These are phyloP conservation scores for Mastomys natalensis DNA, from an alignment of 2,113 vertebrate genomes.

Conservation along the genomic window DNA sequence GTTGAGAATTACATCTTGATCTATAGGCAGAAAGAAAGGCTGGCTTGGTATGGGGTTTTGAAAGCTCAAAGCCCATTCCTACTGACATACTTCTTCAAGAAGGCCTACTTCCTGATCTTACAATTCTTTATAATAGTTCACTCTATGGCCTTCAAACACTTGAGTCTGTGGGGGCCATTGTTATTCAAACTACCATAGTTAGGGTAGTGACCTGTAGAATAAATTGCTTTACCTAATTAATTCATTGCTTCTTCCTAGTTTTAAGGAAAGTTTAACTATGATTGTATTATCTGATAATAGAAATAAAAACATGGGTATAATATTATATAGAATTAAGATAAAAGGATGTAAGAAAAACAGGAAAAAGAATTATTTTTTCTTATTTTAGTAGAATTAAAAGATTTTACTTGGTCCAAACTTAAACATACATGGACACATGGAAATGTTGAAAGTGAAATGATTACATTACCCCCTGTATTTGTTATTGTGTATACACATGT, in stretches of 20 bases:
- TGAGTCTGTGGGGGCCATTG: too few relatives aligned
- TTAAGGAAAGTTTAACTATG: conserved; percentile 27
- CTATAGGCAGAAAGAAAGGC: background rate
- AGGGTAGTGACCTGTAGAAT: background rate
- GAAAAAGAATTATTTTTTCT: background rate
- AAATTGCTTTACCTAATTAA: background rate
- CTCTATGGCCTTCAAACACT: background rate
- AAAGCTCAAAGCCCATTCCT: background rate
- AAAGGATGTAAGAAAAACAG: background rate
- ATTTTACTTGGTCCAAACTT: background rate
- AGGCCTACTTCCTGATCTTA: background rate
- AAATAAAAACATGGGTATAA: conserved; percentile 1
- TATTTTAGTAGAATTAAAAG: conserved; percentile 17
- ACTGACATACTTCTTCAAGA: background rate
- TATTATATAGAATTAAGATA: conserved; percentile 31
- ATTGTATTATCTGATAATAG: conserved; percentile 8
- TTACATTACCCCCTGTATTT: background rate
- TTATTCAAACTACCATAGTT: background rate
- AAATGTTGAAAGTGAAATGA: conserved; percentile 39
- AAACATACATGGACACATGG: background rate
- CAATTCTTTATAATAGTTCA: background rate
- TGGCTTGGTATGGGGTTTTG: background rate
- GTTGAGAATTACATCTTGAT: background rate
- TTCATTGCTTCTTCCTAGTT: background rate
- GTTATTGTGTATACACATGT: background rate